Evolutionary conservation across 2,113 vertebrate genomes (phyloP), one percentile per base, ranked within the genome.

Genomic region (Hemibagrus wyckioides): DNA sequence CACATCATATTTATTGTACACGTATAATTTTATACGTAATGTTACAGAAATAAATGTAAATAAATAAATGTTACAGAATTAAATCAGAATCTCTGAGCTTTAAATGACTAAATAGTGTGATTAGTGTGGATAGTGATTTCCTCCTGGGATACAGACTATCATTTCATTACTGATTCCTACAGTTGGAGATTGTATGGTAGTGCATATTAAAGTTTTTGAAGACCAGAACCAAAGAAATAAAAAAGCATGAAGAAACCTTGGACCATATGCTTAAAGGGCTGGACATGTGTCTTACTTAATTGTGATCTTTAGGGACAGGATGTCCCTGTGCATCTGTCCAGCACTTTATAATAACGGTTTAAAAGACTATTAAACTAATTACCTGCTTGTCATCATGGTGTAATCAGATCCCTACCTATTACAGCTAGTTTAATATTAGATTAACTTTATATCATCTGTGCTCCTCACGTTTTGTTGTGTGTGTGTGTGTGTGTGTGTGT

Each of bases 221-320:
- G 13, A 48, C 5, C 15, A 76, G 23, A 19, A 65, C 28, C 2
- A 65, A 65, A 36, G 15, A 69, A 17, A 63, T n/a, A 57, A 52
- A 63, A 4, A 19, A 56, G 3, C 19, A 56, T 3, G 4, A 56
- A 61, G 7, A 30, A 56, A 33, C 3, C 19, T 80, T 56, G 48
- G 50, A 36, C 8, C 30, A 56, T 5, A 23, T 28, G 0, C 48
- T 76, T 76, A 28, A 76, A 15, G 2, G 25, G 50, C 21, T 80
- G 50, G 30, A 80, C 28, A 30, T 79, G n/a, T 56, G 33, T 82
- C 80, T 59, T 39, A 56, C 50, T 21, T 9, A 6, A 19, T 41
- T 14, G 54, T 41, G 33, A 23, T 61, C 80, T 82, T 59, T 13
- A 39, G 52, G 79, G 79, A 80, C 50, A 80, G 30, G 79, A 80